phyloP scores from a whole-genome alignment of 1,140 invertebrate genomes.

The Dreissena rostriformis region DNA sequence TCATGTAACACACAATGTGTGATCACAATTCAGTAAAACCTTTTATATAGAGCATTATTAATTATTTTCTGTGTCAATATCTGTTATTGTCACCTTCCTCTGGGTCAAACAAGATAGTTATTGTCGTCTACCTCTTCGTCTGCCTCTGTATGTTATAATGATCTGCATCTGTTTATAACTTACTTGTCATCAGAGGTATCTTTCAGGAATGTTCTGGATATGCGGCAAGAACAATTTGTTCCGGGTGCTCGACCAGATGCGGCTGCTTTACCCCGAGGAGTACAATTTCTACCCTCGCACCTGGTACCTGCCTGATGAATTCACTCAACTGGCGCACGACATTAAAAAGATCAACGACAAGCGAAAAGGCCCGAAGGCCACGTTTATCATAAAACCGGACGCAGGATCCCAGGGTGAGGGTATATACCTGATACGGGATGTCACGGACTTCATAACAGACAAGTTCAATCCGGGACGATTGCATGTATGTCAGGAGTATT shows the following conservation, averaged over 20 bases:
- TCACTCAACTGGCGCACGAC: conserved; percentile 77
- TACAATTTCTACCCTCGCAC: conserved; percentile 83
- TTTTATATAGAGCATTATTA: too few species aligned
- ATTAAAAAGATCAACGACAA: conserved; percentile 65
- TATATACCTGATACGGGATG: conserved; percentile 82
- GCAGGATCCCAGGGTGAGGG: conserved; percentile 83
- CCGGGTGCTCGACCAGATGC: conserved; percentile 81
- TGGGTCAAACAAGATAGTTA: too few species aligned
- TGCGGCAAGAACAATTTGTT: conserved; percentile 82
- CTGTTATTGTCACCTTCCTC: too few species aligned
- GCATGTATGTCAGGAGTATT: conserved; percentile 82
- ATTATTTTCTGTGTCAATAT: too few species aligned
- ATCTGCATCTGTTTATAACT: too few species aligned
- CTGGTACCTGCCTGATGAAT: conserved; percentile 83
- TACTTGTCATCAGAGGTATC: background rate
- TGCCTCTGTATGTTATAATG: too few species aligned
- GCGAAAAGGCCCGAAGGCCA: conserved; percentile 73
- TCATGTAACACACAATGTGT: too few species aligned
- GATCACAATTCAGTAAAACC: too few species aligned
- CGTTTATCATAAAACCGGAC: conserved; percentile 83
- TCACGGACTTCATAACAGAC: conserved; percentile 74
- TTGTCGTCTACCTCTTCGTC: too few species aligned
- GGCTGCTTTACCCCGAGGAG: conserved; percentile 81
- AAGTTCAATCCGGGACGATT: conserved; percentile 57
- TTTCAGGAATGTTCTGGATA: conserved; percentile 81